Evolutionary conservation across 2,888 invertebrate genomes (phyloP).

Genomic region (Trilocha varians): DNA sequence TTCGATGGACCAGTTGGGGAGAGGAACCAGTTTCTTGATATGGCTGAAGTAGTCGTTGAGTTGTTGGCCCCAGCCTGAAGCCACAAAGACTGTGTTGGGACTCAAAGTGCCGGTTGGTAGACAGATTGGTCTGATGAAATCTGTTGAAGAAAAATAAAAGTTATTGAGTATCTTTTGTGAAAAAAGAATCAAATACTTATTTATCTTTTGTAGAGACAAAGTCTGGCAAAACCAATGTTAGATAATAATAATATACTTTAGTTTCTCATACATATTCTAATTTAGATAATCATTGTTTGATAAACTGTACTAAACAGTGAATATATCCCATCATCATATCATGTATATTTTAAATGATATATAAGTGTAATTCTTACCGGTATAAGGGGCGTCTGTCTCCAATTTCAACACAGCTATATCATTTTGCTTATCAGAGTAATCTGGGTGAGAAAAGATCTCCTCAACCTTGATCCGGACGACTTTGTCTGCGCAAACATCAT

Average conservation of each 20-base stretch:
- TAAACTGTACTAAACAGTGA: too few species aligned
- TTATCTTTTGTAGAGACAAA: too few species aligned
- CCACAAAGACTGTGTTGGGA: constrained; percentile 18
- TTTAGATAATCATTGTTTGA: too few species aligned
- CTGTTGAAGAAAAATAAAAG: too few species aligned
- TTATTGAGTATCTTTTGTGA: too few species aligned
- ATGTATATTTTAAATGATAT: background rate
- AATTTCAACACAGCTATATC: constrained; percentile 37
- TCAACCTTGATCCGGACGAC: constrained; percentile 13
- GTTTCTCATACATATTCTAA: too few species aligned
- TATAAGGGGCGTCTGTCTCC: constrained; percentile 27
- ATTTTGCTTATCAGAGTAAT: constrained; percentile 20
- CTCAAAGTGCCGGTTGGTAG: constrained; percentile 21
- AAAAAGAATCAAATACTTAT: too few species aligned
- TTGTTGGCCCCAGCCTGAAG: constrained; percentile 32
- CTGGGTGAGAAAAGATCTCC: constrained; percentile 20
- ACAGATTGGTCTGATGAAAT: constrained; percentile 38
- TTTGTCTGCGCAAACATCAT: constrained; percentile 23
- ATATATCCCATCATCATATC: too few species aligned
- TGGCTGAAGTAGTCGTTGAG: constrained; percentile 17
- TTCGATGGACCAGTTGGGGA: constrained; percentile 22
- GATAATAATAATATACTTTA: too few species aligned
- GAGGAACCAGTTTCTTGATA: constrained; percentile 26
- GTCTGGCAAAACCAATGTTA: too few species aligned
- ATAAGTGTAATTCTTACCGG: constrained; percentile 20